phyloP scores from a whole-genome alignment of 2,888 invertebrate species.

The Protophormia terraenovae region DNA sequence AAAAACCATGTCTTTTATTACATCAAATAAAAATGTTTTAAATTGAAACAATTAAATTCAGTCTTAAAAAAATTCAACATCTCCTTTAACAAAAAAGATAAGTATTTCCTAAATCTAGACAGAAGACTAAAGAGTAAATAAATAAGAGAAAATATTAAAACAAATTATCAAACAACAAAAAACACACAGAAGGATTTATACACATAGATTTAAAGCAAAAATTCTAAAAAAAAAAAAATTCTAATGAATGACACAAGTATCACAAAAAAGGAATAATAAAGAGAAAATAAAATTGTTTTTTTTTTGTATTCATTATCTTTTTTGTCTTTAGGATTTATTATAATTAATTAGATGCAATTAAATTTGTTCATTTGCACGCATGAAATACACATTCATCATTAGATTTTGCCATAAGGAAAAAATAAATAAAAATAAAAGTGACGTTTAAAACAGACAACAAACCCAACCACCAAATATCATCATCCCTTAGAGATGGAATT shows the following conservation, averaged over 20 bases:
- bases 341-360: slow-evolving; percentile 54
- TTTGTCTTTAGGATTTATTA: slow-evolving; percentile 1
- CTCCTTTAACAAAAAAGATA: neutral
- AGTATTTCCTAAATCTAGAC: neutral
- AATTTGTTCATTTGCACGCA: slow-evolving; percentile 38
- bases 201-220: no score
- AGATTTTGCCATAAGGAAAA: neutral
- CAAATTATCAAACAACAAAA: no score
- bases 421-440: neutral
- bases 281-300: neutral
- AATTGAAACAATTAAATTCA: neutral
- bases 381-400: slow-evolving; percentile 21
- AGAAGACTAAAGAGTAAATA: neutral
- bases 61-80: neutral
- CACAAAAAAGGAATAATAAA: neutral
- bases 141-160: no score
- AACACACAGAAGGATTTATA: no score
- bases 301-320: neutral
- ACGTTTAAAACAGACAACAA: neutral
- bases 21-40: neutral
- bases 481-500: neutral
- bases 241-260: neutral
- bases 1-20: no score
- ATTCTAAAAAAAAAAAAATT: no score
- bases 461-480: neutral